phyloP scores from a whole-genome alignment of 2,113 vertebrate genomes.

The Epinephelus moara region DNA sequence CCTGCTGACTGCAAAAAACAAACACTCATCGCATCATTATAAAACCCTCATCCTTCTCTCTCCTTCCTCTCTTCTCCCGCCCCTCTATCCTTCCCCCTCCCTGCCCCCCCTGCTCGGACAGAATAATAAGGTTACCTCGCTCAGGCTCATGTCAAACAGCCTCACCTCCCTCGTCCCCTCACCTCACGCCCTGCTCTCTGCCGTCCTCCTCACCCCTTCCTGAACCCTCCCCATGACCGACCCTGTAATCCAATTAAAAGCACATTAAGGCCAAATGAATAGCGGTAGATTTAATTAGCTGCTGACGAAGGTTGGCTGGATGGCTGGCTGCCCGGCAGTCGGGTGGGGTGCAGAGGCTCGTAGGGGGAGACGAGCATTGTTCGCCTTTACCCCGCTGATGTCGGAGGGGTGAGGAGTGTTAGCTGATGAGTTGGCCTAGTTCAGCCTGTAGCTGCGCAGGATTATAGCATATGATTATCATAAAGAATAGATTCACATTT shows the following conservation, averaged over 20 bases:
- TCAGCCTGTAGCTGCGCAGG: not conserved
- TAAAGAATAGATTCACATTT: not conserved
- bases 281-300: constrained; percentile 83
- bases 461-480: not conserved
- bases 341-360: constrained; percentile 11
- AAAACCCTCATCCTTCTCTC: constrained; percentile 25
- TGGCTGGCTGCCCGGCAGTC: constrained; percentile 45
- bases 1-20: constrained; percentile 63
- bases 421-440: constrained; percentile 26
- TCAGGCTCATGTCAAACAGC: constrained; percentile 60
- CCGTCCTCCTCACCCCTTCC: constrained; percentile 67
- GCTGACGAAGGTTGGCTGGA: constrained; percentile 77
- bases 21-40: constrained; percentile 50
- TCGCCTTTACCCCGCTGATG: constrained; percentile 42
- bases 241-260: constrained; percentile 85
- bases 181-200: constrained; percentile 54
- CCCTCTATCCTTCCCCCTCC: not conserved
- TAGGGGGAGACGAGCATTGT: not conserved
- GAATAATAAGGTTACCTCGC: constrained; percentile 65
- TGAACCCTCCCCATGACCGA: constrained; percentile 74
- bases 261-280: constrained; percentile 85
- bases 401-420: constrained; percentile 14
- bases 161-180: constrained; percentile 45
- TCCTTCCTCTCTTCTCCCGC: not conserved
- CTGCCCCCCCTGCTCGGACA: constrained; percentile 1